Evolutionary conservation across 2,113 vertebrate species (phyloP), one percentile per base, ranked within the genome.

Genomic region (Promerops cafer): DNA sequence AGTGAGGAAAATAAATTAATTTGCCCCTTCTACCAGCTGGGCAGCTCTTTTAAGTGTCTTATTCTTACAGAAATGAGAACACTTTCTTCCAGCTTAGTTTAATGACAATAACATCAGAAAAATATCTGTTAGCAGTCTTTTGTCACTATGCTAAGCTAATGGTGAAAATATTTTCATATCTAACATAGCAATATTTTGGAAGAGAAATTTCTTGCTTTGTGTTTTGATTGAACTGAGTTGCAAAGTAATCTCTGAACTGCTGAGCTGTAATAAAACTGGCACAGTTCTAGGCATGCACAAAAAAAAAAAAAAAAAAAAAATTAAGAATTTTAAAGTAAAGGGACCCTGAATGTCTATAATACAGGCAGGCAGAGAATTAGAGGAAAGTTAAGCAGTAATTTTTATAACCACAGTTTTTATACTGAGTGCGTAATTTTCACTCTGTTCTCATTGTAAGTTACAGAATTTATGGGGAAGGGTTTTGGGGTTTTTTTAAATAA

Each of bases 381-480:
- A 70, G 9, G 17, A 15, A 71, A 83, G 47, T 10, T 75, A 21
- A 63, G 35, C 2, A 50, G 6, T 3, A 40, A 35, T 42, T 53
- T 90, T 89, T 69, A 37, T 13, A 83, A 87, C 54, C 7, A 64
- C 7, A 57, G 7, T 26, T 80, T 86, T 80, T 65, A 42, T 37
- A 33, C 8, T 74, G 16, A 59, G 4, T 26, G 37, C 33, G 12
- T 26, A 80, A 28, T 11, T 89, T 65, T 92, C 6, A 3, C 7
- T 69, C 28, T 45, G 16, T 83, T 94, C 30, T 69, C 22, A 35
- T 30, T 42, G 3, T 37, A 83, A 70, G 7, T 61, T 76, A 64
- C 6, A 28, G 23, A 65, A 17, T 33, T 3, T 4, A 1, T 5
- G 22, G 14, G 14, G 7, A 23, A 2, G 7, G 5, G 5, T 42